Conservation (phyloP, 2,888 invertebrate genomes). For the Drosophila pegasa region DNA sequence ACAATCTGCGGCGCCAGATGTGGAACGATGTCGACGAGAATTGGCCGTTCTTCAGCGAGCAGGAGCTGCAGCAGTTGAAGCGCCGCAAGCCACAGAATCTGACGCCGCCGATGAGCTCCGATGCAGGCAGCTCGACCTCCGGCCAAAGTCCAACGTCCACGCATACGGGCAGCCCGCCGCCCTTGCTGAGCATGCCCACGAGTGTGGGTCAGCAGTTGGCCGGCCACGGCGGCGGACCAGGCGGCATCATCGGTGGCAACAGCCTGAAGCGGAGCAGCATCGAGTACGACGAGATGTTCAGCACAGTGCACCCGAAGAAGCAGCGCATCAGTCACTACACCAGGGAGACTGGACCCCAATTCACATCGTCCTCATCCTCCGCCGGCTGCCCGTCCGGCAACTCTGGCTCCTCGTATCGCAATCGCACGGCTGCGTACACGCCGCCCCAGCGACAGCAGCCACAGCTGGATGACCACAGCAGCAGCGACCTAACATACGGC, state of each 20-base stretch:
- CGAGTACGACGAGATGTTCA: slow-evolving; percentile 87
- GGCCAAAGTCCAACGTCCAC: slow-evolving; percentile 92
- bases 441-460: slow-evolving; percentile 66
- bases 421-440: slow-evolving; percentile 64
- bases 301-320: slow-evolving; percentile 87
- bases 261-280: slow-evolving; percentile 86
- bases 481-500: slow-evolving; percentile 82
- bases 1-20: slow-evolving; percentile 92
- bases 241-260: slow-evolving; percentile 35
- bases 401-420: slow-evolving; percentile 49
- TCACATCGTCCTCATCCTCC: slow-evolving; percentile 9
- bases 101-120: slow-evolving; percentile 94
- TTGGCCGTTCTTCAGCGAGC: slow-evolving; percentile 97
- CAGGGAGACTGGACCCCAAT: slow-evolving; percentile 84
- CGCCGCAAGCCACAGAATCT: slow-evolving; percentile 96
- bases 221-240: slow-evolving; percentile 2
- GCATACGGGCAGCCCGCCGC: slow-evolving; percentile 90
- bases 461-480: slow-evolving; percentile 61
- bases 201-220: slow-evolving; percentile 28
- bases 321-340: slow-evolving; percentile 94
- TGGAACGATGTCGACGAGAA: slow-evolving; percentile 97
- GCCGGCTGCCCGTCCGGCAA: slow-evolving; percentile 8
- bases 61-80: slow-evolving; percentile 94
- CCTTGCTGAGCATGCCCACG: slow-evolving; percentile 71
- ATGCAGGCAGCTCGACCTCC: slow-evolving; percentile 90